Evolutionary conservation across 2,113 vertebrate genomes (phyloP), one percentile per base, ranked within the genome.

Genomic region (Neofelis nebulosa): DNA sequence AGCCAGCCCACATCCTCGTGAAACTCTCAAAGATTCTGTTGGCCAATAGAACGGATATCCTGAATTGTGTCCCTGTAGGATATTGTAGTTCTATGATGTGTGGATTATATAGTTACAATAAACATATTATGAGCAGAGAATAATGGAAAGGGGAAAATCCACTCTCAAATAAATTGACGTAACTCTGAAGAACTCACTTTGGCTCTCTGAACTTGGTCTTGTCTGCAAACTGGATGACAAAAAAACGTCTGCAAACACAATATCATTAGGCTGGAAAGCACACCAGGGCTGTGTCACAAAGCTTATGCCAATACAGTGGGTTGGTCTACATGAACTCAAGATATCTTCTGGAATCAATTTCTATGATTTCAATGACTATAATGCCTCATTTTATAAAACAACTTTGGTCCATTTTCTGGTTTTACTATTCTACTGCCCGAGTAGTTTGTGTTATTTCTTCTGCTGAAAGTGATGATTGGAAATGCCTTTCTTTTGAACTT

Each of bases 281-380:
- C 18, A 29, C 8, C 2, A 23, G 10, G 16, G 4, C 25, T 27
- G n/a, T 10, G 1, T 16, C 9, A 14, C 57, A 68, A 19, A 14
- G 12, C 3, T 0, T 19, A 5, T 27, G 14, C 4, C 31, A 2
- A 2, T 29, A 1, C 5, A 9, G 14, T 16, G 27, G 25, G 3
- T 13, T 48, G 66, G 29, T 85, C 33, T 11, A 23, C 16, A 23
- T 38, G 6, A 83, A 65, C 4, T 66, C 18, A 50, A 38, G 1
- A 0, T 48, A 27, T 13, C n/a, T 27, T 41, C 41, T 23, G 10
- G 27, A 52, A 25, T 82, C 14, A 61, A 66, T 74, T 25, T 55
- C 6, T 69, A 12, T 41, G 7, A 74, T 29, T 79, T 68, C 12
- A 27, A 0, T 31, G 78, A 11, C 25, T 93, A 13, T 21, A 9